Conservation (phyloP, 2,113 vertebrate genomes). For the Phrynosoma platyrhinos region DNA sequence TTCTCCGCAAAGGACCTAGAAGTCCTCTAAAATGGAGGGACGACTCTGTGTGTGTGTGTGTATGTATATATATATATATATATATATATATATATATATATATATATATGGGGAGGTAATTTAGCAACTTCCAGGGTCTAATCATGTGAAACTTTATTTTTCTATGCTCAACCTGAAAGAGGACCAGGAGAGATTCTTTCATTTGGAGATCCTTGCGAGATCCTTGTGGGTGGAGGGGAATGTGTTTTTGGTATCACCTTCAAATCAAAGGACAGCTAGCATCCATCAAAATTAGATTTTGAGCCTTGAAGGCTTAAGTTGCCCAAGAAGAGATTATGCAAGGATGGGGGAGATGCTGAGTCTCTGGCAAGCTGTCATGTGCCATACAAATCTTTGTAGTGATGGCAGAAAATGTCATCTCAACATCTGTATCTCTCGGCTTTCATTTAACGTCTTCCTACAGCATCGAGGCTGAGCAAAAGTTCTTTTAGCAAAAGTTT, state of each 20-base stretch:
- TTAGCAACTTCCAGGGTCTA: neutral
- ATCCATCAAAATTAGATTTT: slow-evolving; percentile 19
- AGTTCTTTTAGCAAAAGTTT: neutral
- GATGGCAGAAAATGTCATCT: neutral
- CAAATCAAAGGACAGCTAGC: neutral
- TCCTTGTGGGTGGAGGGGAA: neutral
- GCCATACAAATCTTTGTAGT: neutral
- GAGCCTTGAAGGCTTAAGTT: neutral
- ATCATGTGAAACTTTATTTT: neutral
- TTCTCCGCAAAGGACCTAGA: too few species aligned
- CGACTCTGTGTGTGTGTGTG: too few species aligned
- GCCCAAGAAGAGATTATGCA: neutral
- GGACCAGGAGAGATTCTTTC: neutral
- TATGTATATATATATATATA: too few species aligned
- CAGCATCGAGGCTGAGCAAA: neutral
- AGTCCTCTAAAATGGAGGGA: too few species aligned
- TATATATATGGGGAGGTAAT: neutral
- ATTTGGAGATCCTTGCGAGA: neutral
- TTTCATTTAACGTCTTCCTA: neutral
- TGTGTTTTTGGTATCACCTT: slow-evolving; percentile 4
- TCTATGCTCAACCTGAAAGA: neutral
- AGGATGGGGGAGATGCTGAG: neutral
- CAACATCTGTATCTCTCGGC: accelerated
- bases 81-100: too few species aligned
- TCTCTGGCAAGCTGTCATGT: neutral